Percentiles rank a stretch among this genome's conserved stretches.
These are phyloP conservation scores for Calosoma granatense DNA, from an alignment of 1,140 invertebrate species.

Conservation along the genomic window DNA sequence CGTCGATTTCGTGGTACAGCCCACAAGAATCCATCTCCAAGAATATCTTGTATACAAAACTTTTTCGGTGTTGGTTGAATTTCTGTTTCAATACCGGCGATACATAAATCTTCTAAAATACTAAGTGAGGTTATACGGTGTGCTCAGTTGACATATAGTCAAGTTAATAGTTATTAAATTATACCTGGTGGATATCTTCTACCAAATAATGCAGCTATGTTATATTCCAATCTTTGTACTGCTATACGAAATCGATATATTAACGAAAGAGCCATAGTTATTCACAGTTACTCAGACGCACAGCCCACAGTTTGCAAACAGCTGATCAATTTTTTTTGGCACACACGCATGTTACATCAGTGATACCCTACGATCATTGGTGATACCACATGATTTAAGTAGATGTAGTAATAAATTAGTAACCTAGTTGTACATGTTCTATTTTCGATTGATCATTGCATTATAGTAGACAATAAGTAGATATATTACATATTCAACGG, in stretches of 20 bases:
- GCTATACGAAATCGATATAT: slow-evolving; percentile 28
- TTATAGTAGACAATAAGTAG: too few species aligned
- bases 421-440: too few species aligned
- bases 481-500: too few species aligned
- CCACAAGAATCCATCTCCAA: slow-evolving; percentile 66
- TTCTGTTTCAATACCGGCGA: slow-evolving; percentile 22
- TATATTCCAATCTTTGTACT: slow-evolving; percentile 31
- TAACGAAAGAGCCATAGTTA: slow-evolving; percentile 26
- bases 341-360: neutral
- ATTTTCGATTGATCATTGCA: too few species aligned
- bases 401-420: too few species aligned
- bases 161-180: neutral
- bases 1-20: slow-evolving; percentile 70
- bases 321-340: neutral
- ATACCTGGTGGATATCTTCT: slow-evolving; percentile 37
- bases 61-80: slow-evolving; percentile 12
- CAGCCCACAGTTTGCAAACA: neutral
- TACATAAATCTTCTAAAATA: slow-evolving; percentile 26
- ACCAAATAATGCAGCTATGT: slow-evolving; percentile 27
- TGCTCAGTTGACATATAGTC: neutral
- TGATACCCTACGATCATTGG: neutral
- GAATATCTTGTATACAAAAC: slow-evolving; percentile 47
- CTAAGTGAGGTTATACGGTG: slow-evolving; percentile 7
- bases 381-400: too few species aligned
- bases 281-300: neutral